Percentiles rank a stretch among this genome's conserved stretches.
These are phyloP conservation scores for Lucifuga dentata DNA, from an alignment of 2,113 vertebrate species.

Conservation along the genomic window DNA sequence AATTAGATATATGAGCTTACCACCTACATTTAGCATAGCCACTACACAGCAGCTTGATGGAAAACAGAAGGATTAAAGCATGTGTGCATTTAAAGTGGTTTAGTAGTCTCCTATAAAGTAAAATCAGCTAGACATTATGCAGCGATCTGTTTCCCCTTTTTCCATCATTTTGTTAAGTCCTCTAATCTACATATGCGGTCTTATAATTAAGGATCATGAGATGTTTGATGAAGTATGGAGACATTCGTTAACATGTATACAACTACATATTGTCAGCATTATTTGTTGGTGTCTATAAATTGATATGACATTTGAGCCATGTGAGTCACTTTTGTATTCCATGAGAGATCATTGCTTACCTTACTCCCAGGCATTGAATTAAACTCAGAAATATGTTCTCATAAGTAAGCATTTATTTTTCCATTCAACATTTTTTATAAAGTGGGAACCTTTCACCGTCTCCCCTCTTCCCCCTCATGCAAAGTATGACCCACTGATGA, in stretches of 20 bases:
- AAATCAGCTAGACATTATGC: slow-evolving; percentile 66
- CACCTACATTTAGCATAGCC: slow-evolving; percentile 83
- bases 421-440: slow-evolving; percentile 15
- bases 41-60: slow-evolving; percentile 77
- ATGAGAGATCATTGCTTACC: slow-evolving; percentile 50
- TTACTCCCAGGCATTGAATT: slow-evolving; percentile 24
- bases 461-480: slow-evolving; percentile 12
- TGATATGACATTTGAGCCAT: slow-evolving; percentile 40
- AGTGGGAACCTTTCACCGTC: slow-evolving; percentile 10
- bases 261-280: slow-evolving; percentile 43
- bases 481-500: slow-evolving; percentile 62
- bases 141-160: slow-evolving; percentile 55
- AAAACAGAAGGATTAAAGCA: slow-evolving; percentile 75
- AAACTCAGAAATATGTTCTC: slow-evolving; percentile 12
- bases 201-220: slow-evolving; percentile 73
- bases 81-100: slow-evolving; percentile 74
- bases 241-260: slow-evolving; percentile 68
- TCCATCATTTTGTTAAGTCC: slow-evolving; percentile 53
- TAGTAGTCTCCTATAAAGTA: slow-evolving; percentile 70
- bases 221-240: slow-evolving; percentile 71
- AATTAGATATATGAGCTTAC: slow-evolving; percentile 87
- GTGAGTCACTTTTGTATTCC: not conserved
- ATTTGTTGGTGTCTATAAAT: slow-evolving; percentile 47
- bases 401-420: not conserved
- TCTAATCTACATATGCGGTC: slow-evolving; percentile 71